Evolutionary conservation across 2,797 vertebrate species (phyloP), one percentile per base, ranked within the genome.

Genomic region (Cynopterus sphinx): DNA sequence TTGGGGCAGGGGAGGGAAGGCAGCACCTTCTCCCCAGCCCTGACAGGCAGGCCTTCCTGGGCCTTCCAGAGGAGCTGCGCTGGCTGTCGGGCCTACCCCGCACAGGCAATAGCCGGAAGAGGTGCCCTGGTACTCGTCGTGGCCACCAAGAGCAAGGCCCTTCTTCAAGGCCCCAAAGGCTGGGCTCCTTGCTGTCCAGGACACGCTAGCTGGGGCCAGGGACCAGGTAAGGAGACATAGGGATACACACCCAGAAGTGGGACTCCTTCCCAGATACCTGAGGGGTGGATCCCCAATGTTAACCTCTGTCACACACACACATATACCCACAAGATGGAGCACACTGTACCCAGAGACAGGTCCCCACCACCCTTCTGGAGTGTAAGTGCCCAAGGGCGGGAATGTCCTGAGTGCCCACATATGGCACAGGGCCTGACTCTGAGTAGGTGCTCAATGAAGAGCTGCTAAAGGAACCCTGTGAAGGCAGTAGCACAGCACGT

Each of bases 51-150:
- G 22, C 59, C 51, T 82, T 79, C 75, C 16, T 3, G 63, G 86
- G 46, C 73, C 39, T 96, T 92, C 16, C 77, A 96, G 94, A 97
- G n/a, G 87, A 93, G 65, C 85, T 96, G 5, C 41, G 49, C 41
- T 39, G 94, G 49, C 67, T 94, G 53, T 94, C 87, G 0, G 95
- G 90, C 39, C 15, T 78, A 43, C 77, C 90, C 13, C 3, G 24
- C 0, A 55, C 2, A 13, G 71, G 94, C 0, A 95, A 94, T 6
- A 6, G 65, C 55, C 75, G 13, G 67, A 98, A 79, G 9, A 82
- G 86, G 31, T n/a, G 65, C 6, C 12, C 1, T 0, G 70, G 94
- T 28, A 95, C 59, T 46, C 71, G 63, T 36, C 33, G 1, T 41
- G 87, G 97, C 87, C 53, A 71, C 36, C 61, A 21, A 83, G 92